Conservation (phyloP, 1,140 invertebrate species). For the Microvelia longipes region DNA sequence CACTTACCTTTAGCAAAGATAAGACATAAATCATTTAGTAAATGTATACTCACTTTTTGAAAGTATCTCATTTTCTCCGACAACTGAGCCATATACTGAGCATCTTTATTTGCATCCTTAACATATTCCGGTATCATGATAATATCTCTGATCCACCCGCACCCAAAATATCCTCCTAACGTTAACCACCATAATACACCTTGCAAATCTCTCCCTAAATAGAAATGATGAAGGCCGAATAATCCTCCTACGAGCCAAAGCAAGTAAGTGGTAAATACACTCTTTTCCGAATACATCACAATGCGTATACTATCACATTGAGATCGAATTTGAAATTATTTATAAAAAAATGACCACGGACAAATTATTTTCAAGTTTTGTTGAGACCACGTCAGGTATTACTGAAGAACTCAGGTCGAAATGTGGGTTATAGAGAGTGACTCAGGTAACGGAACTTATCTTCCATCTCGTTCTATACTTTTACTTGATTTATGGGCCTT, state of each 20-base stretch:
- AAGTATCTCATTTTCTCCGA: conserved; percentile 42
- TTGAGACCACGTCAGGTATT: too few species aligned
- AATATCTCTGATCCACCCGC: conserved; percentile 74
- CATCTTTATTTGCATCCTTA: conserved; percentile 66
- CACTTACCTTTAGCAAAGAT: too few species aligned
- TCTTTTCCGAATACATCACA: conserved; percentile 35
- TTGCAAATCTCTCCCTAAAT: conserved; percentile 73
- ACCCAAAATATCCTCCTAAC: conserved; percentile 66
- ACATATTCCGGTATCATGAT: conserved; percentile 77
- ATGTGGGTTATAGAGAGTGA: not conserved
- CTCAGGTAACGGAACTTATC: not conserved
- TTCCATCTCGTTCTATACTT: not conserved
- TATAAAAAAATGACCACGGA: too few species aligned
- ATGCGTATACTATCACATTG: too few species aligned
- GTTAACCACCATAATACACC: conserved; percentile 77
- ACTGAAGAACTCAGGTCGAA: too few species aligned
- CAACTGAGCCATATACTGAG: conserved; percentile 47
- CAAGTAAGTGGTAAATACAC: conserved; percentile 55
- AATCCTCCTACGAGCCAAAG: conserved; percentile 75
- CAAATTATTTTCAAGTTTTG: too few species aligned
- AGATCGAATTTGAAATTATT: too few species aligned
- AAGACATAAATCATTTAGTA: too few species aligned
- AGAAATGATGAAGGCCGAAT: conserved; percentile 81
- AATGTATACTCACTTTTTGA: conserved; percentile 48
- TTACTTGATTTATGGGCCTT: too few species aligned